Evolutionary conservation across 2,113 vertebrate genomes (phyloP).

Genomic region (Glaucomys volans): DNA sequence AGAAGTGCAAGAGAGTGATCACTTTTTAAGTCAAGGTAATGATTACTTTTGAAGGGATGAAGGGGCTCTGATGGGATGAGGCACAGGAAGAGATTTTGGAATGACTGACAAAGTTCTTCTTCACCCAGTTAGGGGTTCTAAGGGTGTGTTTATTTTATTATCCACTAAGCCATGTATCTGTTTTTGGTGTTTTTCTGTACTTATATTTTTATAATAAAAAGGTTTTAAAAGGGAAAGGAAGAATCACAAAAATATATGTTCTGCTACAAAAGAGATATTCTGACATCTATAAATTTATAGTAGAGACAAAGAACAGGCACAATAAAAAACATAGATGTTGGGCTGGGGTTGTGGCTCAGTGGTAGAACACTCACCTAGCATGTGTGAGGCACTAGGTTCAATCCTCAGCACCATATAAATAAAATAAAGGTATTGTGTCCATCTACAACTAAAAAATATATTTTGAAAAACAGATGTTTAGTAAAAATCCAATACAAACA

Average conservation of each 20-base stretch:
- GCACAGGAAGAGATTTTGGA: not conserved
- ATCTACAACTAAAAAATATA: too few relatives aligned
- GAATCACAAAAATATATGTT: not conserved
- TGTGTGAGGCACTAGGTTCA: too few relatives aligned
- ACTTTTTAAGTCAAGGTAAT: not conserved
- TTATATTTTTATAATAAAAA: not conserved
- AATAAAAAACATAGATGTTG: not conserved
- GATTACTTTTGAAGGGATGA: not conserved
- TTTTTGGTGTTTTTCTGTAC: not conserved
- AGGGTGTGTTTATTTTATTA: not conserved
- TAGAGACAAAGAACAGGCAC: not conserved
- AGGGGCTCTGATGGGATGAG: not conserved
- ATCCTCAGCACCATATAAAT: too few relatives aligned
- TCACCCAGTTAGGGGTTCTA: not conserved
- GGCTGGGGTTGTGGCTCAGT: too few relatives aligned
- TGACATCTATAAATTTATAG: not conserved
- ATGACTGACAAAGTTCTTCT: not conserved
- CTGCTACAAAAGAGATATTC: not conserved
- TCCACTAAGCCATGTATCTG: not conserved
- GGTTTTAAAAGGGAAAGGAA: not conserved
- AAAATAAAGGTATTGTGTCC: too few relatives aligned
- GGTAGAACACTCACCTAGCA: too few relatives aligned
- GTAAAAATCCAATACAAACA: not conserved
- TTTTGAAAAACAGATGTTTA: not conserved
- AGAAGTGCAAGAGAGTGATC: not conserved